Conservation (phyloP, 35 echinoderm and acorn worm species). For the Apostichopus parvimensis region DNA sequence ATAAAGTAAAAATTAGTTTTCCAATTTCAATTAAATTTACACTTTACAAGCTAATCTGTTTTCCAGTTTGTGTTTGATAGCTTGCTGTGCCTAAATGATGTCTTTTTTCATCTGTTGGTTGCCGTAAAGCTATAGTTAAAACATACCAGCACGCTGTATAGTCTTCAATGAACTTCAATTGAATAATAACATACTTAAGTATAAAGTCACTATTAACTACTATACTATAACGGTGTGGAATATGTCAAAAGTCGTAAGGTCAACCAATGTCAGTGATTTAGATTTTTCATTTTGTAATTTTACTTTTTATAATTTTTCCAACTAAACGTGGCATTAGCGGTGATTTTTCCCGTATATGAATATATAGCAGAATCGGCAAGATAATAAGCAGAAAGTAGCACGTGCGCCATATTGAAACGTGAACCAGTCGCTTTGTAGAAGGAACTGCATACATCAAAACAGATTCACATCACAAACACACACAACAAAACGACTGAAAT, state of each 20-base stretch:
- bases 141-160: background rate
- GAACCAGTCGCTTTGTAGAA: too few relatives aligned
- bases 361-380: too few relatives aligned
- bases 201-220: background rate
- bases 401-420: too few relatives aligned
- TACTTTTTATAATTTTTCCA: background rate
- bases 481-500: too few relatives aligned
- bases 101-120: background rate
- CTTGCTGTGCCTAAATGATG: background rate
- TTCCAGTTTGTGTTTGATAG: background rate
- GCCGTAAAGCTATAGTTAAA: background rate
- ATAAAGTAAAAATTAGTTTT: background rate
- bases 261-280: background rate
- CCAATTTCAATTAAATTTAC: constrained; percentile 1
- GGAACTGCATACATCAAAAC: too few relatives aligned
- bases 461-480: too few relatives aligned
- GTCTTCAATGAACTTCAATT: background rate
- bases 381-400: too few relatives aligned
- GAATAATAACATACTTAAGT: background rate
- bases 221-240: background rate
- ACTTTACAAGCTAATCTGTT: background rate
- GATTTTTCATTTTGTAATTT: background rate
- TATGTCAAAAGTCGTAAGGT: background rate
- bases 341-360: too few relatives aligned
- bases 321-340: too few relatives aligned